These are phyloP conservation scores for Nomada goodeniana DNA, from an alignment of 2,888 invertebrate genomes.

Conservation along the genomic window DNA sequence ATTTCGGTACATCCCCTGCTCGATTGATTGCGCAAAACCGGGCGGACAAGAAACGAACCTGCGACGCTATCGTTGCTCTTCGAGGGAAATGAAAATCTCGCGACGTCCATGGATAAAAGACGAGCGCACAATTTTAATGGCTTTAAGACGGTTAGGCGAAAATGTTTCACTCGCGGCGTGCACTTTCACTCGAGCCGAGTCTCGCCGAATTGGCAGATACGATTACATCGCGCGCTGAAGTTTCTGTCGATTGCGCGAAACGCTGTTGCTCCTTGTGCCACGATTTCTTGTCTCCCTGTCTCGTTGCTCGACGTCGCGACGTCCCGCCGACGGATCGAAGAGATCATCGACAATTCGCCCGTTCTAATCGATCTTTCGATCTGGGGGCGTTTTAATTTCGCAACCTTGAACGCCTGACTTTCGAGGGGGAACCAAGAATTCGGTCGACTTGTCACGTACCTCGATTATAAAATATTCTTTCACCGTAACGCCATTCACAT, in stretches of 20 bases:
- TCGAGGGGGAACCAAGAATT: conserved; percentile 36
- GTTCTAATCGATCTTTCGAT: conserved; percentile 17
- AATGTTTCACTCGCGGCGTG: conserved; percentile 66
- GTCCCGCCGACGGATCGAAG: no score
- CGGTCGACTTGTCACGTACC: conserved; percentile 16
- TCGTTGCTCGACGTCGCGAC: neutral
- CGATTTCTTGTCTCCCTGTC: conserved; percentile 4
- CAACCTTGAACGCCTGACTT: conserved; percentile 50
- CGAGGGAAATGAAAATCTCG: conserved; percentile 25
- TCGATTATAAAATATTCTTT: conserved; percentile 32
- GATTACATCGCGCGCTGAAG: conserved; percentile 69
- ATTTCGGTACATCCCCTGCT: neutral
- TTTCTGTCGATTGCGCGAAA: conserved; percentile 67
- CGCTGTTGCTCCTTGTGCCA: conserved; percentile 20
- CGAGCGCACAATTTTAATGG: conserved; percentile 56
- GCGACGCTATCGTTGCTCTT: conserved; percentile 10
- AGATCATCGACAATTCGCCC: no score
- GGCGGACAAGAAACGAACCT: neutral
- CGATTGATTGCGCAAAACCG: conserved; percentile 3
- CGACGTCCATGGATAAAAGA: conserved; percentile 17
- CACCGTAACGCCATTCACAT: conserved; percentile 21
- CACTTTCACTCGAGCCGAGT: conserved; percentile 69
- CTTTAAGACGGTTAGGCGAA: conserved; percentile 65
- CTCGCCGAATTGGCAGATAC: conserved; percentile 70
- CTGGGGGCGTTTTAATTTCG: conserved; percentile 31